phyloP scores from a whole-genome alignment of 2,797 vertebrate species.

The Ctenosaura bakeri region DNA sequence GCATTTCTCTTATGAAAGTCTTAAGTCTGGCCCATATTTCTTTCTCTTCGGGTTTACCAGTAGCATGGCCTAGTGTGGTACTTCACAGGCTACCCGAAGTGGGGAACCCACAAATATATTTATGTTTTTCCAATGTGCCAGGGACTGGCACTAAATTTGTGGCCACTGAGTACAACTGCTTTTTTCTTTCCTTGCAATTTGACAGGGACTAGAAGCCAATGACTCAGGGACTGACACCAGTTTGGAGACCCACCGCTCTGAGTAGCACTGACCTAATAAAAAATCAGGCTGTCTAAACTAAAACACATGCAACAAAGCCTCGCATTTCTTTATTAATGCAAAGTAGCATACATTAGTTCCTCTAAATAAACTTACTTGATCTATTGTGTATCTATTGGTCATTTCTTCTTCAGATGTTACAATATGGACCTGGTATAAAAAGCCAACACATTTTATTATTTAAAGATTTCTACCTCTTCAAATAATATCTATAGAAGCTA shows the following conservation, averaged over 20 bases:
- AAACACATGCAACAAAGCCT: not conserved
- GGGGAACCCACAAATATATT: too few species aligned
- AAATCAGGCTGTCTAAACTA: conserved; percentile 22
- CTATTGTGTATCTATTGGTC: conserved; percentile 72
- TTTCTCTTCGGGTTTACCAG: conserved; percentile 30
- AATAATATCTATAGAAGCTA: not conserved
- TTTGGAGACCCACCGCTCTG: too few species aligned
- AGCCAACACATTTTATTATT: conserved; percentile 28
- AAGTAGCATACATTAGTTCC: conserved; percentile 14
- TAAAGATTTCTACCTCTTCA: not conserved
- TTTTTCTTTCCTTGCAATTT: too few species aligned
- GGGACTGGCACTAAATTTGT: too few species aligned
- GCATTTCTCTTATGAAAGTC: not conserved
- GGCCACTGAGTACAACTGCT: too few species aligned
- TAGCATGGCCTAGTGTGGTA: not conserved
- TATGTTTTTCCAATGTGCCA: too few species aligned
- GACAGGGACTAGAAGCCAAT: too few species aligned
- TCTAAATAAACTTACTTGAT: conserved; percentile 77
- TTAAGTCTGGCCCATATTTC: too few species aligned
- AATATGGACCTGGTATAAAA: conserved; percentile 76
- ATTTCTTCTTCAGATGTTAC: conserved; percentile 79
- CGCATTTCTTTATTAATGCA: conserved; percentile 11
- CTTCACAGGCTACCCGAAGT: too few species aligned
- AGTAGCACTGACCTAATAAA: not conserved
- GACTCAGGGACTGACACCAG: too few species aligned